These are phyloP conservation scores for Lanius ludovicianus DNA, from an alignment of 2,113 vertebrate genomes.

Conservation along the genomic window DNA sequence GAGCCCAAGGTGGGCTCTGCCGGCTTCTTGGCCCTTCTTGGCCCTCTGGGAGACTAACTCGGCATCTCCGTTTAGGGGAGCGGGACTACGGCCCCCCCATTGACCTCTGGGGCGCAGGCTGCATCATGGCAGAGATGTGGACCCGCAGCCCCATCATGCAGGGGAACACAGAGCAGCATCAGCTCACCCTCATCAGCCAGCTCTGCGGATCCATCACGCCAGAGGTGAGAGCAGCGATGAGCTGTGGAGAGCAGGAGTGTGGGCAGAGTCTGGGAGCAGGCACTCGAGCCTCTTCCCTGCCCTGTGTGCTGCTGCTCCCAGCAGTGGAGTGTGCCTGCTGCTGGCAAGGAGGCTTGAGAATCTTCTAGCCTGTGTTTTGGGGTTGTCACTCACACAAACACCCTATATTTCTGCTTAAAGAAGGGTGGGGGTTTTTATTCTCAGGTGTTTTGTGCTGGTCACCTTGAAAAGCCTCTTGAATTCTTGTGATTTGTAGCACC, in stretches of 20 bases:
- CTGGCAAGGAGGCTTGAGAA: not conserved
- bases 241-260: not conserved
- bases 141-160: constrained; percentile 99
- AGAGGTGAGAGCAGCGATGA: constrained; percentile 69
- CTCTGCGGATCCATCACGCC: constrained; percentile 95
- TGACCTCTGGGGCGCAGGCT: constrained; percentile 95
- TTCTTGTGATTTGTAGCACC: not conserved
- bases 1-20: not conserved
- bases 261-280: not conserved
- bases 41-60: not conserved
- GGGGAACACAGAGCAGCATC: constrained; percentile 97
- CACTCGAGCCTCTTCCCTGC: not conserved
- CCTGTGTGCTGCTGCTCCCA: not conserved
- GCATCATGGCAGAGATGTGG: constrained; percentile 99
- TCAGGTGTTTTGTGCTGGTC: not conserved
- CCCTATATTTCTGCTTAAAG: not conserved
- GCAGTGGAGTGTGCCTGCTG: not conserved
- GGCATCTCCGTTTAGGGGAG: constrained; percentile 80
- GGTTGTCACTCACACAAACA: not conserved
- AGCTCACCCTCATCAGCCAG: constrained; percentile 97
- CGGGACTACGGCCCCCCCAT: constrained; percentile 97
- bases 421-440: not conserved
- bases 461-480: not conserved
- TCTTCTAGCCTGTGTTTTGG: not conserved
- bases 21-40: rapidly evolving